Conservation (phyloP, 2,888 invertebrate genomes). For the Hyles lineata region DNA sequence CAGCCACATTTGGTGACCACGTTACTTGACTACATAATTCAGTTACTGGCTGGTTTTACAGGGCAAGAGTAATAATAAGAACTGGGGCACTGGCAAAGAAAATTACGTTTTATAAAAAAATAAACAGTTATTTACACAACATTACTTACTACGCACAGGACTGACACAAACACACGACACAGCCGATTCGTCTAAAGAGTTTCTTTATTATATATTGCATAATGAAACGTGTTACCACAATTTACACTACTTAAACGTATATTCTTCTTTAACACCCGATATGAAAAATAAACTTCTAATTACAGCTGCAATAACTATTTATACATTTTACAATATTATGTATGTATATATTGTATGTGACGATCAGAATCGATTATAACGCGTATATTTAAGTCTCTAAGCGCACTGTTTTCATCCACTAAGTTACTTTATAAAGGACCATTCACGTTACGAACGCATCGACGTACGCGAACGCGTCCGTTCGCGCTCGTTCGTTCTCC, state of each 20-base stretch:
- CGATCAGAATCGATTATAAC: conserved; percentile 58
- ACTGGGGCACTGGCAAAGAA: conserved; percentile 41
- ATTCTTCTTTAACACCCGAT: conserved; percentile 75
- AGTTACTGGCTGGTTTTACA: conserved; percentile 41
- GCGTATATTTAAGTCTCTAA: conserved; percentile 72
- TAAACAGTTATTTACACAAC: conserved; percentile 71
- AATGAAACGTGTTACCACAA: conserved; percentile 77
- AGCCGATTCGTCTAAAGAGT: conserved; percentile 81
- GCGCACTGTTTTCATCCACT: conserved; percentile 66
- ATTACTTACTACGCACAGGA: conserved; percentile 72
- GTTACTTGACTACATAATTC: conserved; percentile 31
- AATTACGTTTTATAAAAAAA: conserved; percentile 37
- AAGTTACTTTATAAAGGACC: neutral
- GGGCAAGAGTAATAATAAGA: conserved; percentile 50
- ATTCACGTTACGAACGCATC: conserved; percentile 3
- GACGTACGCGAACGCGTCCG: neutral
- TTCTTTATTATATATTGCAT: conserved; percentile 73
- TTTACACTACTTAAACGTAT: conserved; percentile 83
- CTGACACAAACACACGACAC: conserved; percentile 80
- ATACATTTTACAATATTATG: conserved; percentile 81
- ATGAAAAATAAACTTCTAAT: conserved; percentile 85
- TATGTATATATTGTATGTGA: conserved; percentile 58
- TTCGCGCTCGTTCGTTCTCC: neutral
- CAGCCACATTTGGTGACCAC: neutral
- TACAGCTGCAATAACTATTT: conserved; percentile 85